Evolutionary conservation across 35 echinoderm and acorn worm genomes (phyloP).

Genomic region (Anneissia japonica): DNA sequence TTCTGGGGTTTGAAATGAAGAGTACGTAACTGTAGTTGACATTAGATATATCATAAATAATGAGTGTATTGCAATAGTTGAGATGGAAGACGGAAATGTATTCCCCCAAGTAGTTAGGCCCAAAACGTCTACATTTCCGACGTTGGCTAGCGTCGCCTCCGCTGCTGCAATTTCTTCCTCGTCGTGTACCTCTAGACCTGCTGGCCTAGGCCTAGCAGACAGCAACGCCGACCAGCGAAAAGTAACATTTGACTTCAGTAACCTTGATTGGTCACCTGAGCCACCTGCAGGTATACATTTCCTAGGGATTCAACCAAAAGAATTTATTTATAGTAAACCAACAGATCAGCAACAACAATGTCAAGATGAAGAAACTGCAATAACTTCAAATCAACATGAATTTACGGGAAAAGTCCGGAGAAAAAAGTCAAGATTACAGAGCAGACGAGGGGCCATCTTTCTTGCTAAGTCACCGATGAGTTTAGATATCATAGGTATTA

Average conservation of each 20-base stretch:
- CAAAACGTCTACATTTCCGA: background rate
- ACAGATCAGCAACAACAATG: background rate
- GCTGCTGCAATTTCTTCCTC: background rate
- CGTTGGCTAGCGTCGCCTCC: background rate
- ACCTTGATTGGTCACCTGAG: constrained; percentile 32
- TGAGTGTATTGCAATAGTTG: too few relatives aligned
- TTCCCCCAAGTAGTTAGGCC: background rate
- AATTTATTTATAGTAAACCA: background rate
- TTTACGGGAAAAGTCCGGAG: constrained; percentile 21
- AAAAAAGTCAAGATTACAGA: constrained; percentile 29
- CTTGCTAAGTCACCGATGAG: constrained; percentile 29
- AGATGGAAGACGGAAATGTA: constrained; percentile 4
- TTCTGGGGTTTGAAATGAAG: background rate
- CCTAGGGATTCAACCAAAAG: constrained; percentile 14
- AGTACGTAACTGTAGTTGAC: background rate
- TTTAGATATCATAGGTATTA: constrained; percentile 35
- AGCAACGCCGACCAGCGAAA: background rate
- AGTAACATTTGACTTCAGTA: constrained; percentile 35
- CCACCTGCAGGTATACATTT: constrained; percentile 15
- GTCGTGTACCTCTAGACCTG: background rate
- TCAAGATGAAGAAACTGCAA: background rate
- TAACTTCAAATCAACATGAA: background rate
- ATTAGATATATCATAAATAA: background rate
- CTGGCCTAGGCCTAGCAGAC: background rate
- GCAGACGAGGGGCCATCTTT: constrained; percentile 41